phyloP scores from a whole-genome alignment of 2,797 vertebrate genomes.

The Valencia hispanica region DNA sequence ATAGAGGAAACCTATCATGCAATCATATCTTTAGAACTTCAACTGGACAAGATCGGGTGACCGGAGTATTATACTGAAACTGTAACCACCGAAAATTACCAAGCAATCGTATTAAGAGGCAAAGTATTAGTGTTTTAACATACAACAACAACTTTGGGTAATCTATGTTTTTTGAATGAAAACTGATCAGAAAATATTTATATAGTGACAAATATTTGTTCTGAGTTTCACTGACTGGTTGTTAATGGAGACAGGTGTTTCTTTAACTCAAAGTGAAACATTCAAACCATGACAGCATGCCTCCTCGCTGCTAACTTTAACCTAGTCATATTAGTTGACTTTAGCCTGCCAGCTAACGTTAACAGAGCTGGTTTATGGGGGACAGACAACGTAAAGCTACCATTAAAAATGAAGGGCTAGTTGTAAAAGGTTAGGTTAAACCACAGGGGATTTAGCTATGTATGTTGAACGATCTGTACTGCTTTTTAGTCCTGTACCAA shows the following conservation, averaged over 20 bases:
- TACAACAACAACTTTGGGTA: background rate
- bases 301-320: slow-evolving; percentile 51
- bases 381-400: background rate
- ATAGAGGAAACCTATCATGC: background rate
- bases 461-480: background rate
- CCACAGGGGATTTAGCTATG: background rate
- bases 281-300: slow-evolving; percentile 50
- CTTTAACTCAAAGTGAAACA: slow-evolving; percentile 27
- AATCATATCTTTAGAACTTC: background rate
- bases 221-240: background rate
- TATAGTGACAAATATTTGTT: background rate
- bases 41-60: background rate
- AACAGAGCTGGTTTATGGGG: background rate
- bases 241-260: background rate
- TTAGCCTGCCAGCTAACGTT: slow-evolving; percentile 52
- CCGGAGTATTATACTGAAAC: background rate
- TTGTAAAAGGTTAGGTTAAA: background rate
- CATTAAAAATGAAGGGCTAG: too few relatives aligned
- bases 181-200: too few relatives aligned
- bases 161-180: background rate
- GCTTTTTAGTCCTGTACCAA: background rate
- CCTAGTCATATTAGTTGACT: slow-evolving; percentile 37
- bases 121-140: background rate
- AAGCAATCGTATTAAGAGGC: background rate
- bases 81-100: background rate